phyloP scores from a whole-genome alignment of 2,888 invertebrate species.

The Auanema sp. region DNA sequence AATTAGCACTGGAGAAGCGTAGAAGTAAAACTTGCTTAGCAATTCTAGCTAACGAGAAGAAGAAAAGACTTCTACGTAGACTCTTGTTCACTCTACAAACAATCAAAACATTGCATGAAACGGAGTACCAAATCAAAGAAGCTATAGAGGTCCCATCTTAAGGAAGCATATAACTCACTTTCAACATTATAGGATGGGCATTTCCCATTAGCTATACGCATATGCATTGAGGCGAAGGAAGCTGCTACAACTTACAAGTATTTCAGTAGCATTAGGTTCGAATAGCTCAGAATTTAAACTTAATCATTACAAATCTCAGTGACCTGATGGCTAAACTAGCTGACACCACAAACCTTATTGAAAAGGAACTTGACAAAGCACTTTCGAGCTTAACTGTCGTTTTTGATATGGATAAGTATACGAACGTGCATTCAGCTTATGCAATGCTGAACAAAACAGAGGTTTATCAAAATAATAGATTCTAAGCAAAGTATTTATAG shows the following conservation, averaged over 20 bases:
- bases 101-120: conserved; percentile 74
- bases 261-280: conserved; percentile 46
- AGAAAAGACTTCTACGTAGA: conserved; percentile 80
- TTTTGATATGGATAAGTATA: conserved; percentile 80
- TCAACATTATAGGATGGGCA: conserved; percentile 40
- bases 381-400: conserved; percentile 59
- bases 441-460: conserved; percentile 82
- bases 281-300: conserved; percentile 14
- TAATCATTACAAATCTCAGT: conserved; percentile 24
- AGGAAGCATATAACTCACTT: not conserved
- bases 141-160: conserved; percentile 41
- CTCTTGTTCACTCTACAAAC: conserved; percentile 79
- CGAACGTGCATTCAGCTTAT: conserved; percentile 84
- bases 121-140: conserved; percentile 49
- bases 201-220: conserved; percentile 52
- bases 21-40: conserved; percentile 70
- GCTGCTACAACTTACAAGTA: conserved; percentile 36
- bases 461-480: conserved; percentile 49
- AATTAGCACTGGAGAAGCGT: conserved; percentile 74
- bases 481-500: conserved; percentile 11
- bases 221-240: conserved; percentile 49
- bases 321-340: conserved; percentile 36
- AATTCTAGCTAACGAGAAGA: conserved; percentile 86
- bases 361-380: conserved; percentile 42
- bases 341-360: conserved; percentile 28